Percentiles rank a stretch among this genome's conserved stretches.
phyloP scores from a whole-genome alignment of 2,113 vertebrate genomes.

The Bungarus multicinctus region DNA sequence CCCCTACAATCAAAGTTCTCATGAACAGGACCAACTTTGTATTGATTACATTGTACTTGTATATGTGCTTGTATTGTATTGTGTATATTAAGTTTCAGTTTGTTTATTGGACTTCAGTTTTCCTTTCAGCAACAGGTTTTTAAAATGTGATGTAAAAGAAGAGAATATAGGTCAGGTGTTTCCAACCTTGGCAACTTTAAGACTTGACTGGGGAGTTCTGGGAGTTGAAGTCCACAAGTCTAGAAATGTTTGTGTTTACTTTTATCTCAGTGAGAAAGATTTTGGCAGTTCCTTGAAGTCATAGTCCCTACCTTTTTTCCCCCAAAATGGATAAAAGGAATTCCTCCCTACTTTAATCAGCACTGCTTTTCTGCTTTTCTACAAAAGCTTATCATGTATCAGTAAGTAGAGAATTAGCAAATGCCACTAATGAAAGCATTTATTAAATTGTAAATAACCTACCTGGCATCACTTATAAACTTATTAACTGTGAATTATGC shows the following conservation, averaged over 20 bases:
- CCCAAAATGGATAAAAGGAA: neutral
- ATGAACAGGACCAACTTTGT: neutral
- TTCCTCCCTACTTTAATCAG: neutral
- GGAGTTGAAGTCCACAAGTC: neutral
- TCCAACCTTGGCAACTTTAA: neutral
- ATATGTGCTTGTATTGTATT: too few species aligned
- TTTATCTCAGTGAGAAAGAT: neutral
- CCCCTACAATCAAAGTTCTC: neutral
- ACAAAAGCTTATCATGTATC: neutral
- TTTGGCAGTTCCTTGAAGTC: neutral
- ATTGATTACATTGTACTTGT: neutral
- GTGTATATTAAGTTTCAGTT: neutral
- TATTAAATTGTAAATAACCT: conserved; percentile 18
- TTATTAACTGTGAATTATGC: conserved; percentile 12
- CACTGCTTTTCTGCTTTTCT: neutral
- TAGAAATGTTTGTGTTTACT: neutral
- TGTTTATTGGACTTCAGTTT: neutral
- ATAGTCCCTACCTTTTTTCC: neutral
- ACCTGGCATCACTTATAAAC: conserved; percentile 13
- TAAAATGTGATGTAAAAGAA: neutral
- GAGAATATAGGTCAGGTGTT: neutral
- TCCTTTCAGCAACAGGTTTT: neutral
- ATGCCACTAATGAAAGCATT: neutral
- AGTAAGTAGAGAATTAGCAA: neutral
- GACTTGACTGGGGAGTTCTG: neutral